Conservation (phyloP, 2,113 vertebrate species). For the Carlito syrichta region DNA sequence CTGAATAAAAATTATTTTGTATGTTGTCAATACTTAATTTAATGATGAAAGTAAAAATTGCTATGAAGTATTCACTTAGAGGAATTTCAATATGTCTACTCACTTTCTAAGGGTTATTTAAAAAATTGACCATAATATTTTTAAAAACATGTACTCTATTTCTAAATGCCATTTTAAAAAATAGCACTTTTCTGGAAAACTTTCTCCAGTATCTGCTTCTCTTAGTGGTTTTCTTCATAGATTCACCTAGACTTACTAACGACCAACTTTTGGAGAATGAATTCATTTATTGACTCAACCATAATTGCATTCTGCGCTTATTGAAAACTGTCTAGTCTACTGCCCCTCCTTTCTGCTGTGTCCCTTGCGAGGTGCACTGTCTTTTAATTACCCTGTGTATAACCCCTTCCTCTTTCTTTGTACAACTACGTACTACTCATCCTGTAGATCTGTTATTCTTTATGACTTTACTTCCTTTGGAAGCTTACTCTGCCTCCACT, state of each 20-base stretch:
- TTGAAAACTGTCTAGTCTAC: not conserved
- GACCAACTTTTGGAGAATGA: not conserved
- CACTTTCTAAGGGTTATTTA: not conserved
- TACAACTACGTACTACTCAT: not conserved
- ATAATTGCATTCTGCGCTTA: not conserved
- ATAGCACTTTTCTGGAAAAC: not conserved
- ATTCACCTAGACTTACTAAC: not conserved
- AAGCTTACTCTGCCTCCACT: not conserved
- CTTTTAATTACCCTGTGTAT: not conserved
- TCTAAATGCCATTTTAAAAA: not conserved
- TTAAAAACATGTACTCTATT: not conserved
- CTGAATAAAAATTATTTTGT: conserved; percentile 1
- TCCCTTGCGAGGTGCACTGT: not conserved
- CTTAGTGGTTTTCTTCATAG: not conserved
- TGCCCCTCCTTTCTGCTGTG: not conserved
- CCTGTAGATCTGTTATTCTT: not conserved
- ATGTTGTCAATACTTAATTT: not conserved
- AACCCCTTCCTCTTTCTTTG: not conserved
- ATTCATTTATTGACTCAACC: not conserved
- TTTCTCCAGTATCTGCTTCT: not conserved
- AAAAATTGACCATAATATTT: not conserved
- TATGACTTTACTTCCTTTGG: not conserved
- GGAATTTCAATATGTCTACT: not conserved
- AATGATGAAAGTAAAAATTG: not conserved
- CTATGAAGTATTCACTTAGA: not conserved